Evolutionary conservation across 1,140 invertebrate genomes (phyloP), one percentile per base, ranked within the genome.

Genomic region (Muscidifurax raptorellus): DNA sequence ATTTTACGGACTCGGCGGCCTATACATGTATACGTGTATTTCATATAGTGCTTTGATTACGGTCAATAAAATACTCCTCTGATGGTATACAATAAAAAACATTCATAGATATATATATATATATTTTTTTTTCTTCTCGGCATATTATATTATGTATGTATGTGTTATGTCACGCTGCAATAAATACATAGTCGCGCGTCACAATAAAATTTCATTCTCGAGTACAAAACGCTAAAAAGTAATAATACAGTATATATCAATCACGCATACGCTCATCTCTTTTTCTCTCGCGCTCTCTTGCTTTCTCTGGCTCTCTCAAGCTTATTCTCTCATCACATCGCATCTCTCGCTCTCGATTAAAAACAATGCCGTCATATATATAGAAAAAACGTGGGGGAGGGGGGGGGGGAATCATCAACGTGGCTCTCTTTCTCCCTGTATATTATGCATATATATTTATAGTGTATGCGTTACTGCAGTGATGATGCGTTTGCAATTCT

Each of bases 61-160:
- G 80, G 72, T 79, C 75, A 69, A 79, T 79, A 84, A 78, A 84
- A 84, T 79, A 84, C 82, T 79, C 25, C 47, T 84, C 75, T 47
- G n/a, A n/a, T n/a, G 44, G 30, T 44, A 52, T 64, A 69, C 69
- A 59, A 84, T 84, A 79, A 72, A 83, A 77, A 85, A 85, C 78
- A 85, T 80, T 80, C 77, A 84, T 30, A 83, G n/a, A 59, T 77
- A 69, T 69, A 81, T 71, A 72, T 81, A 52, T 81, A 67, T 81
- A 81, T 71, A 72, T 81, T 32, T 81, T 27, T 81, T 40, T 81
- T 59, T 72, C 72, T 40, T 81, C 80, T 52, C 80, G 18, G 64
- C 44, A 47, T 47, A 40, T 59, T 22, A 22, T 22, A 18, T 10
- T 10, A 47, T 47, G 44, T 18, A 47, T 47, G 44, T 59, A 59